A percentile compares a stretch with the other conserved stretches of the same genome.
Conservation (phyloP, 2,113 vertebrate genomes). For the Sturnus vulgaris region DNA sequence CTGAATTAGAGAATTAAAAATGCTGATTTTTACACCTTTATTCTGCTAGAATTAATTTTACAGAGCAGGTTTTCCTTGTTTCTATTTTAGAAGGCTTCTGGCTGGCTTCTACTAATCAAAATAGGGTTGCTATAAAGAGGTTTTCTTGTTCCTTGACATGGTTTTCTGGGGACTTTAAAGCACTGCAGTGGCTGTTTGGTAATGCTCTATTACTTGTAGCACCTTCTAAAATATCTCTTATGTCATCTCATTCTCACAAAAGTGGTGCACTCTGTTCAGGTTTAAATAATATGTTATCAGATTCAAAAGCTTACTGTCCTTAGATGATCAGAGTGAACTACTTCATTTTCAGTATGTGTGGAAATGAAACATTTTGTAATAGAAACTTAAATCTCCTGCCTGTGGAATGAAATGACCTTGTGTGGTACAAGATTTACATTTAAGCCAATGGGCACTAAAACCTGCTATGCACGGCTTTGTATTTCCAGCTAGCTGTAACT, state of each 20-base stretch:
- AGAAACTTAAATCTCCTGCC: conserved; percentile 42
- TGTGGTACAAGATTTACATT: conserved; percentile 25
- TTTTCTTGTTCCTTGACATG: neutral
- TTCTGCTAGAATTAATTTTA: neutral
- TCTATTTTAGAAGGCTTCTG: neutral
- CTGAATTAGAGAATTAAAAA: neutral
- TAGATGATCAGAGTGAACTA: conserved; percentile 11
- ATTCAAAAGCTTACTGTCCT: conserved; percentile 29
- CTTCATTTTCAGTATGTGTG: conserved; percentile 35
- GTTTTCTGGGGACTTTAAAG: neutral
- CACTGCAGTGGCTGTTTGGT: neutral
- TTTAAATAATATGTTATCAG: conserved; percentile 45
- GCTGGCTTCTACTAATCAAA: neutral
- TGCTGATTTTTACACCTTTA: neutral
- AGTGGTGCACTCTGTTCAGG: neutral
- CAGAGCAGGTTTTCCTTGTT: neutral
- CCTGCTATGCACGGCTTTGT: neutral
- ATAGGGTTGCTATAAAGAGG: neutral
- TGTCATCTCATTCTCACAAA: neutral
- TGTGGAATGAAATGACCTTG: conserved; percentile 47
- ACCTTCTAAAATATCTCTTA: conserved; percentile 3
- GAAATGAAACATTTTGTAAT: conserved; percentile 45
- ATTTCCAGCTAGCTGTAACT: neutral
- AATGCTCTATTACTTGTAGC: conserved; percentile 19
- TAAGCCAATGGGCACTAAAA: conserved; percentile 42